These are phyloP conservation scores for Drosophila greeni DNA, from an alignment of 2,888 invertebrate genomes.

Conservation along the genomic window DNA sequence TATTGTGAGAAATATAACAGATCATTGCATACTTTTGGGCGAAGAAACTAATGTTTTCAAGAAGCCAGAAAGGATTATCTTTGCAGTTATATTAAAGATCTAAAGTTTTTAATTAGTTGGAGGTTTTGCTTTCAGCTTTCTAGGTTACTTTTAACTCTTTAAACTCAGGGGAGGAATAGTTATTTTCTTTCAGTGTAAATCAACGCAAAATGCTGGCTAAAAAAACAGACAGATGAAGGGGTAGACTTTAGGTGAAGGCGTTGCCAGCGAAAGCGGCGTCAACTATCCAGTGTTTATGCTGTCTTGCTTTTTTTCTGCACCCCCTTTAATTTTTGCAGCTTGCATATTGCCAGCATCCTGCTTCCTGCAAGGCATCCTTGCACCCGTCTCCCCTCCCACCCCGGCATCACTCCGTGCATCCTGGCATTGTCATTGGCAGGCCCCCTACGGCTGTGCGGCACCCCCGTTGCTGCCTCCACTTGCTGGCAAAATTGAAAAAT, in stretches of 20 bases:
- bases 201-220: constrained; percentile 10
- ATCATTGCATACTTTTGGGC: not conserved
- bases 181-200: not conserved
- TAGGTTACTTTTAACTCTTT: not conserved
- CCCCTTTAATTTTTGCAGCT: constrained; percentile 40
- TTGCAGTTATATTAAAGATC: no score
- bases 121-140: not conserved
- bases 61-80: no score
- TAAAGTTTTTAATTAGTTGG: not conserved
- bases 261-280: constrained; percentile 34
- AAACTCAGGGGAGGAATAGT: accelerated
- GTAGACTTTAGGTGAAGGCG: constrained; percentile 16
- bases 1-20: not conserved
- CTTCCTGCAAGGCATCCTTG: constrained; percentile 4
- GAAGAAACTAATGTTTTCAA: no score
- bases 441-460: constrained; percentile 20
- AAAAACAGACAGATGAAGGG: constrained; percentile 12
- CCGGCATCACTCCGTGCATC: not conserved
- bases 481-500: constrained; percentile 66
- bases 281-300: constrained; percentile 32
- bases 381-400: not conserved
- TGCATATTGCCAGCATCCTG: constrained; percentile 46
- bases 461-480: constrained; percentile 15
- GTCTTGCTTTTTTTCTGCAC: constrained; percentile 22
- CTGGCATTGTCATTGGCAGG: constrained; percentile 39